Evolutionary conservation across 2,888 invertebrate species (phyloP).

Genomic region (Orthosia gothica): DNA sequence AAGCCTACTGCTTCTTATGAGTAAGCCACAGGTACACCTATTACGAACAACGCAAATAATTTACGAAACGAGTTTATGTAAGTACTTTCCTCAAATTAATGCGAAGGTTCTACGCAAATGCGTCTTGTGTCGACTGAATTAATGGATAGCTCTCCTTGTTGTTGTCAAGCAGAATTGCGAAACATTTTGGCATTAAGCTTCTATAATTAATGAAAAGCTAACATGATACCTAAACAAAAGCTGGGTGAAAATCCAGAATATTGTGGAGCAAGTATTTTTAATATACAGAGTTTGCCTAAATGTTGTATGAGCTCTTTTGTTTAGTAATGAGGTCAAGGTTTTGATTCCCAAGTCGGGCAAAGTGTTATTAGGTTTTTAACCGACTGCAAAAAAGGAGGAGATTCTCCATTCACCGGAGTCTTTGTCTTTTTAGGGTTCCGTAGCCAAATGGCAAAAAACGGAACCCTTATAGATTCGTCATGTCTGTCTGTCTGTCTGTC

Average conservation of each 20-base stretch:
- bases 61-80: slow-evolving; percentile 49
- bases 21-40: slow-evolving; percentile 5
- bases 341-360: no score
- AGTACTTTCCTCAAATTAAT: slow-evolving; percentile 49
- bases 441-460: no score
- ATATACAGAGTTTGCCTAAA: background rate
- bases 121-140: slow-evolving; percentile 41
- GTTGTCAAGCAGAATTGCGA: slow-evolving; percentile 18
- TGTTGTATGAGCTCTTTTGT: no score
- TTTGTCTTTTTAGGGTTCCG: no score
- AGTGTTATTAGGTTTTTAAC: no score
- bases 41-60: slow-evolving; percentile 44
- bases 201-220: slow-evolving; percentile 26
- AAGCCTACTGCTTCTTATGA: slow-evolving; percentile 20
- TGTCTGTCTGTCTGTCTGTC: no score
- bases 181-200: slow-evolving; percentile 16
- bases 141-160: slow-evolving; percentile 41
- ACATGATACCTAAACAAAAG: background rate
- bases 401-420: no score
- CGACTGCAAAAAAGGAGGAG: no score
- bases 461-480: no score
- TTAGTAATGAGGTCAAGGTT: no score
- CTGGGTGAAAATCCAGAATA: background rate
- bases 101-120: slow-evolving; percentile 36
- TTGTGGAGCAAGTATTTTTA: background rate